A percentile compares a stretch with the other conserved stretches of the same genome.
Evolutionary conservation across 2,797 vertebrate species (phyloP).

Genomic region (Parauchenoglanis ngamensis): DNA sequence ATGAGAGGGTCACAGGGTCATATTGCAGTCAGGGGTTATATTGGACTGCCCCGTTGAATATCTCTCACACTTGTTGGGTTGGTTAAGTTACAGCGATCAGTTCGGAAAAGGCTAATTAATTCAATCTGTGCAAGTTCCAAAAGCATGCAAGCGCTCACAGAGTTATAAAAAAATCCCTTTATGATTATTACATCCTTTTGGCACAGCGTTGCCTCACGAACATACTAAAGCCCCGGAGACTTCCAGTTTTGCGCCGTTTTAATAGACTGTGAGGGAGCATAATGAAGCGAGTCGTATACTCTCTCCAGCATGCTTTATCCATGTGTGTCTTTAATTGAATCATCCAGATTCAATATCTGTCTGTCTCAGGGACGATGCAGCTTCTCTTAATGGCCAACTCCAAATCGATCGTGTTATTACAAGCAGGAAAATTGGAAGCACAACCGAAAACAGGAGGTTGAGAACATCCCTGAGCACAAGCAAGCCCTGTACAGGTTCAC

Average conservation of each 20-base stretch:
- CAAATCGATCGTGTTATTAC: background rate
- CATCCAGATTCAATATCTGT: constrained; percentile 46
- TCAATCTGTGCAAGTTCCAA: background rate
- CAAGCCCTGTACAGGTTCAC: background rate
- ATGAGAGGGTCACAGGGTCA: constrained; percentile 3
- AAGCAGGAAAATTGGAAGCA: background rate
- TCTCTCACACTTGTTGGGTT: background rate
- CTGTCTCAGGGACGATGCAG: constrained; percentile 3
- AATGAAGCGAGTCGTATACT: background rate
- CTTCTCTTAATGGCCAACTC: background rate
- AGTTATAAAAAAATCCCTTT: background rate
- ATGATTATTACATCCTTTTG: background rate
- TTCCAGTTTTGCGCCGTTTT: background rate
- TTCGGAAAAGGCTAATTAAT: constrained; percentile 23
- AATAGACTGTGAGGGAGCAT: constrained; percentile 11
- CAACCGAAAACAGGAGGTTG: background rate
- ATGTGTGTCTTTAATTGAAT: constrained; percentile 54
- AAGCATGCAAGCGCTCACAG: background rate
- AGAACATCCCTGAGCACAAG: background rate
- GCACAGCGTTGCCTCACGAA: background rate
- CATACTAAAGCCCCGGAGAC: constrained; percentile 1
- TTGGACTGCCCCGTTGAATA: constrained; percentile 2
- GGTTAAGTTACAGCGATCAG: background rate
- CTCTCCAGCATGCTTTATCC: constrained; percentile 40
- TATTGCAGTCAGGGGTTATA: constrained; percentile 19